Base-by-base conservation (phyloP, 2,113 vertebrate genomes). In the Pitta sordida region DNA sequence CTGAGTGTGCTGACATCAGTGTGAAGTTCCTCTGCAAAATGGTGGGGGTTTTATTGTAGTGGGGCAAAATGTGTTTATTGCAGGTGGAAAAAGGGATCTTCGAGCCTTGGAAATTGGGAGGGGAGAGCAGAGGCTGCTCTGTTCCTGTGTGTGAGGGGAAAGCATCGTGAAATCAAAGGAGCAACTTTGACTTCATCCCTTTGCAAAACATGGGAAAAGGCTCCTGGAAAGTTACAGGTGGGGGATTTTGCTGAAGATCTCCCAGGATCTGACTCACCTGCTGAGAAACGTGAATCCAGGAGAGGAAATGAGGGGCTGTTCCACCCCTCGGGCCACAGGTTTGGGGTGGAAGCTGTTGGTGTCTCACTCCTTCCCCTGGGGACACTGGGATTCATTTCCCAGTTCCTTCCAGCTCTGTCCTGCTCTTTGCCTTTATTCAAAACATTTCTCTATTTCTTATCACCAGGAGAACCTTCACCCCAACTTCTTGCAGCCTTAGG, bases 111-210 rank as follows among this genome's bases (percentile, higher is more conserved):
- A 49, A 55, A 32, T 10, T 3, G 15, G 2, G 3, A 11, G 13
- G 64, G 34, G 34, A 48, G 55, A 73, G 51, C 30, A 51, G 7
- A 29, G 39, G 52, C 34, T 62, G 1, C 6, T 89, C 11, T 22
- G 24, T 32, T 69, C 18, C 26, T 1, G 2, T 13, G 32, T 1
- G 0, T 0, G 15, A 58, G 32, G 43, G 19, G 46, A 83, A 68
- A 59, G 7, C 5, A 8, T 2, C 17, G 46, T 6, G 20, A 41
- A 59, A 56, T 9, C 6, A 13, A 48, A 52, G 27, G 4, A 32
- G 22, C 21, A 15, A 30, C 18, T 86, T 87, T 29, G 6, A 76
- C 70, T 75, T 69, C 22, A 43, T 11, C n/a, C 27, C 11, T 75
- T 58, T 39, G 60, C 36, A 69, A 88, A 36, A n/a, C 7, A 7